phyloP scores from a whole-genome alignment of 2,797 vertebrate genomes.

The Tiaroga cobitis region DNA sequence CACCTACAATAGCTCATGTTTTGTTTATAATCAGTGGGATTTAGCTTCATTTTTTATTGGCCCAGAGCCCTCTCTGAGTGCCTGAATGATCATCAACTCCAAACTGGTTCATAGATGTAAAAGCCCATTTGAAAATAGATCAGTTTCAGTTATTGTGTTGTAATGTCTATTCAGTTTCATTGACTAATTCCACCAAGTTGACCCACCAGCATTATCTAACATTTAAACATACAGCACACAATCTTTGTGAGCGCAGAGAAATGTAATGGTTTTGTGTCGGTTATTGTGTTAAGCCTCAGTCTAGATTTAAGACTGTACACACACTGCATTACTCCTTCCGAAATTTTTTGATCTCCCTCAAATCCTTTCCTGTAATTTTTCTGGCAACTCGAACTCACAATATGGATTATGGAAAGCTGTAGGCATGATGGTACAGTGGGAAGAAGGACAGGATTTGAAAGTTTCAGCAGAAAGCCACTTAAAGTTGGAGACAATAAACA shows the following conservation, averaged over 20 bases:
- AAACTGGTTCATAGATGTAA: neutral
- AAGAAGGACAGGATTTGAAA: constrained; percentile 68
- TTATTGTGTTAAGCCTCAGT: constrained; percentile 45
- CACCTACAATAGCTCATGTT: neutral
- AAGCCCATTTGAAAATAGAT: neutral
- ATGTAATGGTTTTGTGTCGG: constrained; percentile 8
- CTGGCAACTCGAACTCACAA: constrained; percentile 62
- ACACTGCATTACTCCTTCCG: constrained; percentile 50
- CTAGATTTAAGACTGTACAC: constrained; percentile 41
- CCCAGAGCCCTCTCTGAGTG: neutral
- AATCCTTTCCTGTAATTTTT: constrained; percentile 64
- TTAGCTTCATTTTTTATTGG: neutral
- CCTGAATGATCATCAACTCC: neutral
- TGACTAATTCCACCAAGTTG: constrained; percentile 23
- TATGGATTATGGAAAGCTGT: constrained; percentile 69
- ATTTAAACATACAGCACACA: constrained; percentile 2
- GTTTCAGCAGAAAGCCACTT: constrained; percentile 51
- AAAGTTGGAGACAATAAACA: constrained; percentile 63
- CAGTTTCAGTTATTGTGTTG: neutral
- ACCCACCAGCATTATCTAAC: neutral
- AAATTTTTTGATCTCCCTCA: constrained; percentile 61
- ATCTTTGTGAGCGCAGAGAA: constrained; percentile 1
- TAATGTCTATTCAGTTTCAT: neutral
- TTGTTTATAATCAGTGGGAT: neutral
- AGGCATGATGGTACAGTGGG: constrained; percentile 68